Conservation (phyloP, 1,140 invertebrate species). For the Drosophila oshimai region DNA sequence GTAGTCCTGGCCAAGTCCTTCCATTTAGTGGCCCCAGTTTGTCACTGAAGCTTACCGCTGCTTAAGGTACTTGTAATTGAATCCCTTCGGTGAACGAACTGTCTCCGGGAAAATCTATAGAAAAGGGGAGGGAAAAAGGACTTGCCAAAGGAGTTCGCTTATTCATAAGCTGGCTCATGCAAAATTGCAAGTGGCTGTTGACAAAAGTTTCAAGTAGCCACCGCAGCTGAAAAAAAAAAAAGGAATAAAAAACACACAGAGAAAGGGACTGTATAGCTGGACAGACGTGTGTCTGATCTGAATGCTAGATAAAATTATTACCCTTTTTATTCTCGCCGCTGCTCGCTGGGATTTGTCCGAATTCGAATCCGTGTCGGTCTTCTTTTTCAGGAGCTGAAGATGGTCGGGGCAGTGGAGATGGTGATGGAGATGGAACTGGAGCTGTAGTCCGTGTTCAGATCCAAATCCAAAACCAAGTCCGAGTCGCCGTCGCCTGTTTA, state of each 20-base stretch:
- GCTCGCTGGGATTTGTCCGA: conserved; percentile 45
- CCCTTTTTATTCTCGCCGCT: conserved; percentile 76
- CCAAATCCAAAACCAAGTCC: conserved; percentile 27
- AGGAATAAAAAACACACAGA: conserved; percentile 8
- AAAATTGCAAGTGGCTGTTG: conserved; percentile 65
- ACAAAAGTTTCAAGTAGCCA: conserved; percentile 65
- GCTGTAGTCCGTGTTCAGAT: conserved; percentile 11
- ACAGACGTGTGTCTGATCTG: conserved; percentile 81
- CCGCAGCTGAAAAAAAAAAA: conserved; percentile 24
- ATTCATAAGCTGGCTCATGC: conserved; percentile 64
- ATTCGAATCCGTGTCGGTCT: conserved; percentile 41
- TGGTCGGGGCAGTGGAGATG: not conserved
- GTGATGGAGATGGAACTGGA: not conserved
- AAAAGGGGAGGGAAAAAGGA: not conserved
- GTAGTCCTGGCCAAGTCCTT: conserved; percentile 21
- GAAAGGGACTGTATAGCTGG: conserved; percentile 8
- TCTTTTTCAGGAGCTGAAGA: conserved; percentile 2
- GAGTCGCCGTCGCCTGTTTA: conserved; percentile 63
- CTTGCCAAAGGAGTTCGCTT: conserved; percentile 10
- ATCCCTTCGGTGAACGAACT: conserved; percentile 34
- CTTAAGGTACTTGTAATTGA: conserved; percentile 75
- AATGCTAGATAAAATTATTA: conserved; percentile 82
- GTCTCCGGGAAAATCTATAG: not conserved
- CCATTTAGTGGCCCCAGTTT: conserved; percentile 43
- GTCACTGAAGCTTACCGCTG: conserved; percentile 67